A percentile compares a stretch with the other conserved stretches of the same genome.
Evolutionary conservation across 2,888 invertebrate genomes (phyloP).

Genomic region (Blera fallax): DNA sequence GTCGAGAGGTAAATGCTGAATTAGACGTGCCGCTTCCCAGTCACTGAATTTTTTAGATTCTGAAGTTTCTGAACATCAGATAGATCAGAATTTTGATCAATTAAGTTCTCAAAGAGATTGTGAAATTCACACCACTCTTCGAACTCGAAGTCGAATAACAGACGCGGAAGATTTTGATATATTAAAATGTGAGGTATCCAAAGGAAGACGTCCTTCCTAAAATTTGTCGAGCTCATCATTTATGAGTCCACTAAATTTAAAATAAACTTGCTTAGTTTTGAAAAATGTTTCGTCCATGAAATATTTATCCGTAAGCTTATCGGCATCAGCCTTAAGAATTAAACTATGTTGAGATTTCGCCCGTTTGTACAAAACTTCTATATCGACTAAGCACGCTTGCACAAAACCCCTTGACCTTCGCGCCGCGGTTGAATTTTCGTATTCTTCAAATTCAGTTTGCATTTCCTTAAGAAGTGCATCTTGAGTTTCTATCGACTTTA

Average conservation of each 20-base stretch:
- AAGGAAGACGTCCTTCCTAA: neutral
- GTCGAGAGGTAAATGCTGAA: conserved; percentile 17
- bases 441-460: no score
- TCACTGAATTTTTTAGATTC: neutral
- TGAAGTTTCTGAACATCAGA: neutral
- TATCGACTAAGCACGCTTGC: neutral
- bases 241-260: neutral
- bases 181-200: neutral
- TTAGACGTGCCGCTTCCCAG: conserved; percentile 8
- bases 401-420: no score
- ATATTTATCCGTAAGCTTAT: neutral
- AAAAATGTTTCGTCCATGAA: no score
- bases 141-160: neutral
- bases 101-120: neutral
- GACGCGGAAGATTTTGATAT: neutral
- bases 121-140: no score
- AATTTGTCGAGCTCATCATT: neutral
- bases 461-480: neutral
- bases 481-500: neutral
- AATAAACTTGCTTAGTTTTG: no score
- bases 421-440: no score
- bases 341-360: neutral
- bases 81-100: neutral
- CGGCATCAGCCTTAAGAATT: neutral
- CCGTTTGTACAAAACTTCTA: neutral